These are phyloP conservation scores for Candoia aspera DNA, from an alignment of 2,113 vertebrate genomes.

Conservation along the genomic window DNA sequence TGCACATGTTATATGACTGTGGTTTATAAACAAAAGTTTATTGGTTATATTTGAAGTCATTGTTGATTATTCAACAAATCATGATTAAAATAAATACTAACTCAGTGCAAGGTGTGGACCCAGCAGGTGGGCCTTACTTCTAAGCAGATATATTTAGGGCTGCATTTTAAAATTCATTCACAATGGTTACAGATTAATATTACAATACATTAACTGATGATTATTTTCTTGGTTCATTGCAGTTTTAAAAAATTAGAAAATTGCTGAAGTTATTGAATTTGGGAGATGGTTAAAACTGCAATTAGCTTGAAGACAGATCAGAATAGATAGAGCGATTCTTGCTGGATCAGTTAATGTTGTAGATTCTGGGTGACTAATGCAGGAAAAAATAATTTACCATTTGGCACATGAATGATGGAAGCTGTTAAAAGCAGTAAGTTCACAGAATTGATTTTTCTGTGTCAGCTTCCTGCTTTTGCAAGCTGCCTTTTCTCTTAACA, in stretches of 20 bases:
- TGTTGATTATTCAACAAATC: not conserved
- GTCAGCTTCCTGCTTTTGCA: not conserved
- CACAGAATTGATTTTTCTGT: conserved; percentile 38
- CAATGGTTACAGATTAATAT: not conserved
- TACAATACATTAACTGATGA: not conserved
- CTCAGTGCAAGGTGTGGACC: not conserved
- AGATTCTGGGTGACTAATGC: conserved; percentile 19
- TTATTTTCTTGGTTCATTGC: conserved; percentile 1
- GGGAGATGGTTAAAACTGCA: conserved; percentile 24
- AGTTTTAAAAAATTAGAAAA: conserved; percentile 23
- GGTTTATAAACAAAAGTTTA: not conserved
- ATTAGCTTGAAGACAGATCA: not conserved
- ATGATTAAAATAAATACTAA: not conserved
- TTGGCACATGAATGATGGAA: conserved; percentile 38
- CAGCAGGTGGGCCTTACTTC: not conserved
- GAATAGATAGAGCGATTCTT: conserved; percentile 24
- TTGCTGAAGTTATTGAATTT: not conserved
- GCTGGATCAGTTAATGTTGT: conserved; percentile 4
- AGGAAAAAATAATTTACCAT: conserved; percentile 27
- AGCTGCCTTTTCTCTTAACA: conserved; percentile 35
- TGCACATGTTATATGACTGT: not conserved
- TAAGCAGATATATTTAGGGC: not conserved
- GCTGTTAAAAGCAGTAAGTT: conserved; percentile 30
- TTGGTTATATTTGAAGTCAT: not conserved
- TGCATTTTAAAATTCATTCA: not conserved